A percentile compares a stretch with the other conserved stretches of the same genome.
These are phyloP conservation scores for Lysandra coridon DNA, from an alignment of 2,888 invertebrate species.

Conservation along the genomic window DNA sequence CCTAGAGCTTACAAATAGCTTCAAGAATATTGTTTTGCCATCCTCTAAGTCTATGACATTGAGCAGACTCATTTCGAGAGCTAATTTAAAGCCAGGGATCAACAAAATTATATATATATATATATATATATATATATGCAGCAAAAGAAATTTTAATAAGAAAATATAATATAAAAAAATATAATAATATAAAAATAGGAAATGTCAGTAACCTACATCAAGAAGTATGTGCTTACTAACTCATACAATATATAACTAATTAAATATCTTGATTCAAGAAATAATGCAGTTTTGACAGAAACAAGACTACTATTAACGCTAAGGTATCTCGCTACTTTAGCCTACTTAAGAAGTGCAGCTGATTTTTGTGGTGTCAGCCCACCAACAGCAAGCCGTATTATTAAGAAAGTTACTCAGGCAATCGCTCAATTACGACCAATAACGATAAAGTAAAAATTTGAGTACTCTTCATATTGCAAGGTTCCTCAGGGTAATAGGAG, in stretches of 20 bases:
- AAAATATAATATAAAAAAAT: background rate
- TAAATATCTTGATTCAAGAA: slow-evolving; percentile 33
- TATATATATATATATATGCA: too few relatives aligned
- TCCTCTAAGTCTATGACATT: too few relatives aligned
- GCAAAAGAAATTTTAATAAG: background rate
- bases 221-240: background rate
- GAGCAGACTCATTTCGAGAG: too few relatives aligned
- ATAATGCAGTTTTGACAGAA: slow-evolving; percentile 31
- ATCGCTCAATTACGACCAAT: slow-evolving; percentile 29
- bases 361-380: slow-evolving; percentile 35
- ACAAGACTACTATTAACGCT: slow-evolving; percentile 31
- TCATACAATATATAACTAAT: background rate
- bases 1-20: too few relatives aligned
- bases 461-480: slow-evolving; percentile 7
- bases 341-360: slow-evolving; percentile 27
- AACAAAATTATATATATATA: too few relatives aligned
- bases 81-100: too few relatives aligned
- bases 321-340: slow-evolving; percentile 33
- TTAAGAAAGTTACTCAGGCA: slow-evolving; percentile 34
- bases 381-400: slow-evolving; percentile 33
- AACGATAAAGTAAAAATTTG: slow-evolving; percentile 22
- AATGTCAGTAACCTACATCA: background rate
- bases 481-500: slow-evolving; percentile 28
- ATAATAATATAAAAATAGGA: background rate
- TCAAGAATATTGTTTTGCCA: too few relatives aligned